Evolutionary conservation across 1,140 invertebrate genomes (phyloP).

Genomic region (Drosophila tsacasi): DNA sequence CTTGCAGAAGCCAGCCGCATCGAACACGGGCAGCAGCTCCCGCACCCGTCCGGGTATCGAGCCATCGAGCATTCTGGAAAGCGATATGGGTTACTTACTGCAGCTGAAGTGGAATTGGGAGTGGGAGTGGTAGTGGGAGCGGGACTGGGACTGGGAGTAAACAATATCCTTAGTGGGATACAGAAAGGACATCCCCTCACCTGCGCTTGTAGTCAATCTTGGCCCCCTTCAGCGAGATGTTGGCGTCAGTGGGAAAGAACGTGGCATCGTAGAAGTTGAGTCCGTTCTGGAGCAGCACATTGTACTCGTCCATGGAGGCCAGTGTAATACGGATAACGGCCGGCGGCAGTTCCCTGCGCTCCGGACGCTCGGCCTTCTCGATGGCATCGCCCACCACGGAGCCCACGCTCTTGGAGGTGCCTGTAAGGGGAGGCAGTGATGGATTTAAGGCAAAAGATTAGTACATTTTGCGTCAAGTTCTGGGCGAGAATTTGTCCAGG

Average conservation of each 20-base stretch:
- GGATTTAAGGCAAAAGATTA: background rate
- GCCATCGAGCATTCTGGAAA: slow-evolving; percentile 86
- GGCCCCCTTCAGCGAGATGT: slow-evolving; percentile 86
- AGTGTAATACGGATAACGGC: slow-evolving; percentile 90
- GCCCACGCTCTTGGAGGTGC: slow-evolving; percentile 66
- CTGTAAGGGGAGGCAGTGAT: slow-evolving; percentile 16
- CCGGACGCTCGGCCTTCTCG: slow-evolving; percentile 85
- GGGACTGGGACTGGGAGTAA: too few species aligned
- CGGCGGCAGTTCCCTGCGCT: slow-evolving; percentile 85
- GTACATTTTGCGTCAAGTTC: background rate
- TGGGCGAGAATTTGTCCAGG: background rate
- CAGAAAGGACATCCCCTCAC: slow-evolving; percentile 75
- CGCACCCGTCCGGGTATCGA: slow-evolving; percentile 89
- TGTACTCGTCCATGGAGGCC: slow-evolving; percentile 92
- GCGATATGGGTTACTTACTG: background rate
- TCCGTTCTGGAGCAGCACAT: slow-evolving; percentile 91
- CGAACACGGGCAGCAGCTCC: slow-evolving; percentile 92
- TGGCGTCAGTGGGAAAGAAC: slow-evolving; percentile 92
- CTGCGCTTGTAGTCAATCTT: slow-evolving; percentile 86
- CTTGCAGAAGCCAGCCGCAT: slow-evolving; percentile 91
- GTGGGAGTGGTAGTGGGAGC: too few species aligned
- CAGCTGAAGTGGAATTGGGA: too few species aligned
- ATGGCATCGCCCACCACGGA: slow-evolving; percentile 67
- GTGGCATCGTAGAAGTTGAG: slow-evolving; percentile 94
- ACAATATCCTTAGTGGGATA: too few species aligned